Conservation (phyloP, 2,113 vertebrate genomes). For the Lanius ludovicianus region DNA sequence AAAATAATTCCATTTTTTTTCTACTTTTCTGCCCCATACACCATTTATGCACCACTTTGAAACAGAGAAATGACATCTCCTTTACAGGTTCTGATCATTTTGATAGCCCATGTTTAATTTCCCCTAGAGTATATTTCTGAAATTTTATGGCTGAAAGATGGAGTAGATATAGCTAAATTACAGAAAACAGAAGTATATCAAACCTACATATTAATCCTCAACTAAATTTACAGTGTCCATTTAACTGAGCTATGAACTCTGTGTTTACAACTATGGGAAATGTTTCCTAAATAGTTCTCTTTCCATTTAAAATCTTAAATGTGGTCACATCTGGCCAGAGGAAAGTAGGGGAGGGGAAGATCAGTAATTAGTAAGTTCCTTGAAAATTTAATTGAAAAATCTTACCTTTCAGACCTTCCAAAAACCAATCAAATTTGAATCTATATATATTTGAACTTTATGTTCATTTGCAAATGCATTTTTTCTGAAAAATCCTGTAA, state of each 20-base stretch:
- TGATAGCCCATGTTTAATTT: neutral
- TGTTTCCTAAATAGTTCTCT: neutral
- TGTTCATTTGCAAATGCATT: neutral
- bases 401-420: neutral
- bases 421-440: neutral
- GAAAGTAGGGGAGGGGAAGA: neutral
- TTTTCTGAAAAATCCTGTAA: neutral
- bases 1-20: neutral
- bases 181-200: neutral
- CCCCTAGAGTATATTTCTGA: neutral
- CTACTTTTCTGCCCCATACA: neutral
- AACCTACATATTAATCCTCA: neutral
- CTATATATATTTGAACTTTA: neutral
- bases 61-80: neutral
- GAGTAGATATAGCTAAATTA: neutral
- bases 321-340: neutral
- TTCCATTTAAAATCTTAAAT: neutral
- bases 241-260: neutral
- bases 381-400: neutral
- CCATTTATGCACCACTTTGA: neutral
- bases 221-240: neutral
- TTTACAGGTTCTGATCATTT: neutral
- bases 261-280: neutral
- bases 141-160: neutral
- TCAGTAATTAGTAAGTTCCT: neutral